Evolutionary conservation across 1,140 invertebrate species (phyloP).

Genomic region (Dolichoris vasculosae): DNA sequence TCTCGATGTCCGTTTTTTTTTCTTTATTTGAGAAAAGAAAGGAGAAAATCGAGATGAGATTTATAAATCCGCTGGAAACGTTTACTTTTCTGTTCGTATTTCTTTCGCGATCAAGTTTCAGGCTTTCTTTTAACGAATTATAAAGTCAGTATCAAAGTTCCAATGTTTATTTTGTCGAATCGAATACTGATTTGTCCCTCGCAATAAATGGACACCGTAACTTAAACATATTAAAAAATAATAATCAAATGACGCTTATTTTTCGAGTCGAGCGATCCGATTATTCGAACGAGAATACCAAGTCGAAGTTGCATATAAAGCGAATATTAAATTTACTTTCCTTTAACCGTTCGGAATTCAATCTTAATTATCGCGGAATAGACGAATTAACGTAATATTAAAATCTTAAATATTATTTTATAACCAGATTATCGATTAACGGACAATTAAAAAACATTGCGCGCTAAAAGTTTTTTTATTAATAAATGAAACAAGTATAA

Average conservation of each 20-base stretch:
- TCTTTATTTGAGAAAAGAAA: not conserved
- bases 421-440: no score
- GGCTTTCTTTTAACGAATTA: not conserved
- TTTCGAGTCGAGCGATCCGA: not conserved
- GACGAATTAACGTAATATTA: no score
- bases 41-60: slow-evolving; percentile 13
- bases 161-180: not conserved
- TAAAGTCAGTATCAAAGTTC: not conserved
- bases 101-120: not conserved
- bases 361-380: not conserved
- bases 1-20: not conserved
- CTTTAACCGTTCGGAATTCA: not conserved
- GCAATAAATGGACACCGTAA: not conserved
- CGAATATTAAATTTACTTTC: not conserved
- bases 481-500: no score
- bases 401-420: no score
- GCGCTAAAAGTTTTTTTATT: no score
- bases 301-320: not conserved
- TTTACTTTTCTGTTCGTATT: not conserved
- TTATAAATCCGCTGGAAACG: slow-evolving; percentile 5
- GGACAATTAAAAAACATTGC: no score
- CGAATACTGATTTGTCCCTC: not conserved
- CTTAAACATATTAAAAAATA: not conserved
- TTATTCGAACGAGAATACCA: not conserved
- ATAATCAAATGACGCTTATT: not conserved